These are phyloP conservation scores for Ornithoptera alexandrae DNA, from an alignment of 2,888 invertebrate genomes.

Conservation along the genomic window DNA sequence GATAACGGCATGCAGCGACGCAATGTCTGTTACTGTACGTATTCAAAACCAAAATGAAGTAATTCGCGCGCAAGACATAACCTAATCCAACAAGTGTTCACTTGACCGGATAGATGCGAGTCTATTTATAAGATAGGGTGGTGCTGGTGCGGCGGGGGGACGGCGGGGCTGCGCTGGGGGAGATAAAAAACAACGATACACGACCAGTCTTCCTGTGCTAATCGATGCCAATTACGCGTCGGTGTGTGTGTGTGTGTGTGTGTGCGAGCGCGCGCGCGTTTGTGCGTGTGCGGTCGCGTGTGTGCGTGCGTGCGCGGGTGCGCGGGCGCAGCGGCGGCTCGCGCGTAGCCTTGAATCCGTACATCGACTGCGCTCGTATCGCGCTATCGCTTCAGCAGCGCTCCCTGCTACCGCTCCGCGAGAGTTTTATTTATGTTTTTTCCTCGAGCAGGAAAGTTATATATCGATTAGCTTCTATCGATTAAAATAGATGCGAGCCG, in stretches of 20 bases:
- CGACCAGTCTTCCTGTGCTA: slow-evolving; percentile 74
- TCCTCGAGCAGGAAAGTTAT: slow-evolving; percentile 2
- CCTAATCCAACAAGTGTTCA: slow-evolving; percentile 44
- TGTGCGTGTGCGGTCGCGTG: slow-evolving; percentile 17
- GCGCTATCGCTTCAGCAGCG: slow-evolving; percentile 52
- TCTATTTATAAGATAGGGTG: slow-evolving; percentile 39
- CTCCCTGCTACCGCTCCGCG: slow-evolving; percentile 32
- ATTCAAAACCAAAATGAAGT: slow-evolving; percentile 14
- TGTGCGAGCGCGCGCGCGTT: slow-evolving; percentile 37
- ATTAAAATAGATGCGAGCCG: too few relatives aligned
- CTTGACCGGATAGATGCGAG: slow-evolving; percentile 43
- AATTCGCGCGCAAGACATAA: slow-evolving; percentile 37
- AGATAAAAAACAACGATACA: slow-evolving; percentile 46
- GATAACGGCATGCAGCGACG: slow-evolving; percentile 6
- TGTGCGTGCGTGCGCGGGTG: slow-evolving; percentile 33
- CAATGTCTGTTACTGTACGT: neutral
- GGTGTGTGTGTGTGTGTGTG: slow-evolving; percentile 31
- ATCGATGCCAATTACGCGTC: slow-evolving; percentile 71
- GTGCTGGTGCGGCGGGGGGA: neutral
- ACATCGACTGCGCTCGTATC: slow-evolving; percentile 71
- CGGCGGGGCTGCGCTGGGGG: neutral
- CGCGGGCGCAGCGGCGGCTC: slow-evolving; percentile 27
- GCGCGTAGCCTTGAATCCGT: slow-evolving; percentile 67
- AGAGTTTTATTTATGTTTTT: slow-evolving; percentile 20
- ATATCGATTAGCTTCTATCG: too few relatives aligned